phyloP scores from a whole-genome alignment of 2,888 invertebrate genomes.

The Cryptocephalus primarius region DNA sequence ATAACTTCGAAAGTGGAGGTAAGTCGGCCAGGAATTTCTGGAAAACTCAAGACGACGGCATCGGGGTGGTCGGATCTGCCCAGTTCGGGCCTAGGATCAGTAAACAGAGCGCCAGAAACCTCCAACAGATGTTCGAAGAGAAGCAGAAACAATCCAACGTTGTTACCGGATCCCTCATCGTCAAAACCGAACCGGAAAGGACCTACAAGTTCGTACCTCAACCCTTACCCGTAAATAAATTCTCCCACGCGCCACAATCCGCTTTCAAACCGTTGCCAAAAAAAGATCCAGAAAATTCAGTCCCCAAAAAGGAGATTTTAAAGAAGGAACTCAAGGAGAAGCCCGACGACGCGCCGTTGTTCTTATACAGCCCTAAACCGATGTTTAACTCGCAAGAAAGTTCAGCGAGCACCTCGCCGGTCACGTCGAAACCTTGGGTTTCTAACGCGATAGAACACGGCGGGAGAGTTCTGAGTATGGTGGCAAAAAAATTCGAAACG shows the following conservation, averaged over 20 bases:
- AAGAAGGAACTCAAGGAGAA: constrained; percentile 17
- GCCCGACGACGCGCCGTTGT: constrained; percentile 21
- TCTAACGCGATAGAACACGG: constrained; percentile 34
- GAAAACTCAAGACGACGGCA: constrained; percentile 48
- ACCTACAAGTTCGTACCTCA: constrained; percentile 43
- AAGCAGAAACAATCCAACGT: constrained; percentile 31
- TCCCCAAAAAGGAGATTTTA: constrained; percentile 20
- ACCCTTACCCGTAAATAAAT: constrained; percentile 55
- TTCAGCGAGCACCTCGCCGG: constrained; percentile 13
- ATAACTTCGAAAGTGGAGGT: constrained; percentile 55
- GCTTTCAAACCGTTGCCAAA: constrained; percentile 55
- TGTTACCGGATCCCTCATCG: constrained; percentile 35
- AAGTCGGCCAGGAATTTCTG: constrained; percentile 50
- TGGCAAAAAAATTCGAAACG: constrained; percentile 46
- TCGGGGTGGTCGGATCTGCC: constrained; percentile 22
- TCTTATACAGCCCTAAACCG: constrained; percentile 35
- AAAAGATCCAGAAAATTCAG: constrained; percentile 21
- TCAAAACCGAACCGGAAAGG: constrained; percentile 22
- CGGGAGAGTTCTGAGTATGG: constrained; percentile 42
- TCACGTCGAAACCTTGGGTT: constrained; percentile 39
- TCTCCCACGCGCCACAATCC: constrained; percentile 67
- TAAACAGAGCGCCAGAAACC: constrained; percentile 29
- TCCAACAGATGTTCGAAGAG: constrained; percentile 35
- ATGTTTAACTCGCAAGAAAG: constrained; percentile 14
- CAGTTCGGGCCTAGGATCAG: constrained; percentile 34